Conservation (phyloP, 64 coral and sea anemone species). For the Actinia equina region DNA sequence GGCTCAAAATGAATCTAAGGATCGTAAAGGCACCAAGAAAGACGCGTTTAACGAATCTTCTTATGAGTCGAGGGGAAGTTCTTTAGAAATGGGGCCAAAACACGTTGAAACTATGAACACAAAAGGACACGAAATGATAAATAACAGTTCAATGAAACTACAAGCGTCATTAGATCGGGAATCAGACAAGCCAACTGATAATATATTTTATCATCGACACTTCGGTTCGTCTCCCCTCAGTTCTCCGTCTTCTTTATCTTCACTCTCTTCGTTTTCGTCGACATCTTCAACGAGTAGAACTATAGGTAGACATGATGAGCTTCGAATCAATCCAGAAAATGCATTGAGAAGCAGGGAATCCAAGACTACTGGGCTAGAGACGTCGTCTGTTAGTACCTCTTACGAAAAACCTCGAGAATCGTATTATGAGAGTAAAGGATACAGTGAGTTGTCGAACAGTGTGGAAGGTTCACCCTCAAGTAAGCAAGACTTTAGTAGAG, state of each 20-base stretch:
- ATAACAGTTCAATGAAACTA: background rate
- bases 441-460: background rate
- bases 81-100: no score
- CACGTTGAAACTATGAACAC: background rate
- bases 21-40: background rate
- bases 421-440: background rate
- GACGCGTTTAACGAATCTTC: background rate
- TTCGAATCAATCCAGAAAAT: background rate
- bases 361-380: background rate
- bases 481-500: background rate
- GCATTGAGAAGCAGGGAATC: background rate
- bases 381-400: background rate
- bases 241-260: slow-evolving; percentile 77
- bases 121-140: background rate
- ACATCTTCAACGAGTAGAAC: slow-evolving; percentile 31
- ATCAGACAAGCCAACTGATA: background rate
- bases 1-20: background rate
- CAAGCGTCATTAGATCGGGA: background rate
- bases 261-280: slow-evolving; percentile 72
- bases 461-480: background rate
- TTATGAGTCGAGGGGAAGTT: background rate
- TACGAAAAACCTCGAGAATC: background rate
- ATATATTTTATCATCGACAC: background rate
- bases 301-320: background rate
- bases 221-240: slow-evolving; percentile 37